Conservation (phyloP, 2,113 vertebrate species). For the Seriola dumerili region DNA sequence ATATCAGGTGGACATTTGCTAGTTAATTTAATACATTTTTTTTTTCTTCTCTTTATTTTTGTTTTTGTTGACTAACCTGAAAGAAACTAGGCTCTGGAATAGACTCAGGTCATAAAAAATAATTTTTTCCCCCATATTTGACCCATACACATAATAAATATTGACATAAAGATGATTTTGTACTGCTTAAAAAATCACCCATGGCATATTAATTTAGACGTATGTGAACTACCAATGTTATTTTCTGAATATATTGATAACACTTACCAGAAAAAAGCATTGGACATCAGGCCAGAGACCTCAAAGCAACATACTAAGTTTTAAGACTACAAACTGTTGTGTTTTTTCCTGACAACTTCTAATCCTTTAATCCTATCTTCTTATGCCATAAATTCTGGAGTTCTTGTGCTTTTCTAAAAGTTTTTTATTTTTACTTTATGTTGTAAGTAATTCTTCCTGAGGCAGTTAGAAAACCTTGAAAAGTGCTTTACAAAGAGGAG, state of each 20-base stretch:
- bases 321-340: background rate
- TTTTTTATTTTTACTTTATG: too few species aligned
- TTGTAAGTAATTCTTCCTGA: background rate
- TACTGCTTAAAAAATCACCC: background rate
- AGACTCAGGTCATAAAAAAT: background rate
- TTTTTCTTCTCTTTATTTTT: background rate
- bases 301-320: background rate
- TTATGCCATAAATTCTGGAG: background rate
- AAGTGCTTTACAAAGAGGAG: background rate
- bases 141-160: background rate
- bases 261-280: background rate
- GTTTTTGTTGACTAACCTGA: background rate
- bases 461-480: background rate
- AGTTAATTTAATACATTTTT: background rate
- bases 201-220: background rate
- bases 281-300: background rate
- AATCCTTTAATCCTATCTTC: background rate
- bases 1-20: conserved; percentile 81
- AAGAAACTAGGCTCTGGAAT: background rate
- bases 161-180: background rate
- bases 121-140: too few species aligned
- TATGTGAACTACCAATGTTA: background rate
- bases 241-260: background rate
- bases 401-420: background rate
- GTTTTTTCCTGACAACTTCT: background rate